Evolutionary conservation across 1,140 invertebrate species (phyloP).

Genomic region (Drosophila repleta): DNA sequence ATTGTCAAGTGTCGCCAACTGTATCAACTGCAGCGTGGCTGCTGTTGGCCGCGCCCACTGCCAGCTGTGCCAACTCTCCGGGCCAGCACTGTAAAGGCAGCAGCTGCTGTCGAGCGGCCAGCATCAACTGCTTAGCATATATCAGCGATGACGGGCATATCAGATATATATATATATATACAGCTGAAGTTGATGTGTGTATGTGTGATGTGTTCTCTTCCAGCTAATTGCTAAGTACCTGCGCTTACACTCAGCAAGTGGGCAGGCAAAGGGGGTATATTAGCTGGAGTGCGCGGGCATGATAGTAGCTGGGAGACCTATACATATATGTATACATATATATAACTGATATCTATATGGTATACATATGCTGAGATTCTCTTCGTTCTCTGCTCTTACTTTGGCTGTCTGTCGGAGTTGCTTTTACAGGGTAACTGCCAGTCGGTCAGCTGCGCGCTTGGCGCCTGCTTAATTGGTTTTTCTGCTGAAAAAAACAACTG

Average conservation of each 20-base stretch:
- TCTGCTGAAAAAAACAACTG: constrained; percentile 42
- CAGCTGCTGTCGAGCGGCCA: too few species aligned
- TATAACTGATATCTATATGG: too few species aligned
- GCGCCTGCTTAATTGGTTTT: constrained; percentile 18
- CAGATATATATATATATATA: not conserved
- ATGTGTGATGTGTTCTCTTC: not conserved
- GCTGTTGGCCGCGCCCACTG: too few species aligned
- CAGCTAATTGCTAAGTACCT: not conserved
- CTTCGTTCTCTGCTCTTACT: too few species aligned
- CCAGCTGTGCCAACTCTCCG: not conserved
- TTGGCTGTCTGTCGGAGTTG: too few species aligned
- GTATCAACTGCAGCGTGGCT: constrained; percentile 19
- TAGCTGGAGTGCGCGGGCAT: not conserved
- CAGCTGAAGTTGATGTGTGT: too few species aligned
- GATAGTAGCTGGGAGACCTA: too few species aligned
- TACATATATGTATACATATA: too few species aligned
- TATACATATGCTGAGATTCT: too few species aligned
- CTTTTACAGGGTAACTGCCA: too few species aligned
- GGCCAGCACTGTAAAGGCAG: constrained; percentile 14
- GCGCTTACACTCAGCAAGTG: not conserved
- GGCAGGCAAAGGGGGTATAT: not conserved
- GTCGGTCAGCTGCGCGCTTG: not conserved
- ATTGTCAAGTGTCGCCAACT: constrained; percentile 54
- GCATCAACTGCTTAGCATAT: not conserved
- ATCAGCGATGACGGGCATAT: not conserved